These are phyloP conservation scores for Vesta saturnalis DNA, from an alignment of 2,888 invertebrate species.

Conservation along the genomic window DNA sequence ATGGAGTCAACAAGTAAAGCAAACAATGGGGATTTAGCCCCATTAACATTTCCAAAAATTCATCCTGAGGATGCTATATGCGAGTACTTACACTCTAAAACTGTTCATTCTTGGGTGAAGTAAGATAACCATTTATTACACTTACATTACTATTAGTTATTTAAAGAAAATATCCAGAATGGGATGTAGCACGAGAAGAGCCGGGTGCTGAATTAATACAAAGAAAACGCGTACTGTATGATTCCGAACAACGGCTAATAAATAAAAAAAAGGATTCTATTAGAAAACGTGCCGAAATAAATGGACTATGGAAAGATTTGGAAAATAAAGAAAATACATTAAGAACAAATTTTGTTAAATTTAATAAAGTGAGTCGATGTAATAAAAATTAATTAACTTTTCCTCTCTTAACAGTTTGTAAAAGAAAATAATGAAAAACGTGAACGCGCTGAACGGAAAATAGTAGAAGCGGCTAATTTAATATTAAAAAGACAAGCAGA, in stretches of 20 bases:
- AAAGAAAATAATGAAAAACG: conserved; percentile 73
- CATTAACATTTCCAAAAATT: conserved; percentile 62
- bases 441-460: conserved; percentile 69
- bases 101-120: background rate
- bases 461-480: background rate
- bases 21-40: conserved; percentile 26
- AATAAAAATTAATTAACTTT: conserved; percentile 7
- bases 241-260: conserved; percentile 64
- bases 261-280: conserved; percentile 63
- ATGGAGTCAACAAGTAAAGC: no score
- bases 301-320: conserved; percentile 68
- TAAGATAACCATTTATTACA: conserved; percentile 2
- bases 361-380: conserved; percentile 64
- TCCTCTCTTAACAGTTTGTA: conserved; percentile 63
- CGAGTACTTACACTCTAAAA: conserved; percentile 67
- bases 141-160: background rate
- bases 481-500: no score
- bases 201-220: conserved; percentile 68
- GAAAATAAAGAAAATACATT: conserved; percentile 65
- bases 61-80: conserved; percentile 65
- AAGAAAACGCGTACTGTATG: conserved; percentile 65
- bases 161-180: conserved; percentile 69
- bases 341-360: conserved; percentile 69
- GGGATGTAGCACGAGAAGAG: conserved; percentile 68
- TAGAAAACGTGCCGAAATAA: conserved; percentile 61